phyloP scores from a whole-genome alignment of 2,113 vertebrate genomes.

The Dasyurus viverrinus region DNA sequence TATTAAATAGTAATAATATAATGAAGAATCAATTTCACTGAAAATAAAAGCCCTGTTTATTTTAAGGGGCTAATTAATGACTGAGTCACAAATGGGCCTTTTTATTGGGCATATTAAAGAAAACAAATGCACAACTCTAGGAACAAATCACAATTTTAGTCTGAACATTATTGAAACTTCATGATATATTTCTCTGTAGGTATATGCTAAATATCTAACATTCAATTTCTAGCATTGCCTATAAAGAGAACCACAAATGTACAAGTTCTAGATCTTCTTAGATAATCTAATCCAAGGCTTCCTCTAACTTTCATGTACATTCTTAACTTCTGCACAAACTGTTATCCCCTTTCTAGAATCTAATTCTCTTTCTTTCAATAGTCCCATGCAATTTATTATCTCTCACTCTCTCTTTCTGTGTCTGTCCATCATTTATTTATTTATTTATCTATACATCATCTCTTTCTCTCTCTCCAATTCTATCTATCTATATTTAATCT shows the following conservation, averaged over 20 bases:
- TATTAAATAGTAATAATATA: not conserved
- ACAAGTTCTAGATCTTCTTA: not conserved
- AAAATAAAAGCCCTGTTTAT: not conserved
- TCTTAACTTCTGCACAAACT: not conserved
- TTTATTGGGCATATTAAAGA: not conserved
- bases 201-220: not conserved
- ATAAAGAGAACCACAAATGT: not conserved
- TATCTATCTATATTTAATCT: no score
- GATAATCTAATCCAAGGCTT: not conserved
- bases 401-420: no score
- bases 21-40: fast-evolving
- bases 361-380: not conserved
- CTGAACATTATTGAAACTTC: not conserved
- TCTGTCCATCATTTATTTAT: no score
- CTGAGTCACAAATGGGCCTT: not conserved
- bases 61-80: not conserved
- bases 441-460: no score
- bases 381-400: not conserved
- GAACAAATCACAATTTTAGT: not conserved
- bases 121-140: not conserved
- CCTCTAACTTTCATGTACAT: not conserved
- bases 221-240: not conserved
- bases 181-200: not conserved
- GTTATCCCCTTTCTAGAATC: not conserved
- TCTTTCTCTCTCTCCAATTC: no score